Base-by-base conservation (phyloP, 2,113 vertebrate genomes). In the Erinaceus europaeus region DNA sequence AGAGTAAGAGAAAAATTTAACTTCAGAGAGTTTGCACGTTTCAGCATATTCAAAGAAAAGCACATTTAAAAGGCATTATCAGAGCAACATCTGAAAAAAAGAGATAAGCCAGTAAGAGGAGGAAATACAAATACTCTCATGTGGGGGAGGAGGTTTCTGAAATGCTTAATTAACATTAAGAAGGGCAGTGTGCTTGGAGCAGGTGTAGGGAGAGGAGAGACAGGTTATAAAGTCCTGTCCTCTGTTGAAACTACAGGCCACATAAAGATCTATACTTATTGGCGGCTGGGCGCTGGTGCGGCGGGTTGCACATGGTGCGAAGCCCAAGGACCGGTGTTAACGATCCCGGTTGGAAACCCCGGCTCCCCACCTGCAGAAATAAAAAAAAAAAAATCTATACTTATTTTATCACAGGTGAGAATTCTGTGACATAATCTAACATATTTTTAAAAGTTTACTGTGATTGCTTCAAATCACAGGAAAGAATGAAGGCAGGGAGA, bases 161-260 rank as follows among this genome's bases (percentile, higher is more conserved):
- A 85, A 53, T 53, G 29, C 7, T 64, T 44, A 73, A 40, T 57
- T 59, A 57, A 34, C 27, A 53, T 21, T 21, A 64, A 64, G 48
- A 9, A 53, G 42, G 25, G 1, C 14, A 46, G 29, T 32, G 29
- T 52, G 2, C 13, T 27, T 1, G 20, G 21, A 72, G 38, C 27
- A 62, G 21, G 12, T 14, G 32, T 9, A 32, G 15, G 29, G 20
- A 34, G 6, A 36, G 29, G n/a, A 46, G 12, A 20, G 8, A 15
- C 9, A 20, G 40, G n/a, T 34, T 38, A 68, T 40, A 38, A 62
- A 0, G 8, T 1, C 36, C 20, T 14, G 42, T 29, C 32, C 1
- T n/a, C 0, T 14, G 8, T 0, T 14, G 13, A 42, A 14, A 3
- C 8, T 29, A 78, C 3, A 29, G 6, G 7, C 42, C 9, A 34